A percentile compares a stretch with the other conserved stretches of the same genome.
Evolutionary conservation across 1,140 invertebrate species (phyloP).

Genomic region (Piezodorus guildinii): DNA sequence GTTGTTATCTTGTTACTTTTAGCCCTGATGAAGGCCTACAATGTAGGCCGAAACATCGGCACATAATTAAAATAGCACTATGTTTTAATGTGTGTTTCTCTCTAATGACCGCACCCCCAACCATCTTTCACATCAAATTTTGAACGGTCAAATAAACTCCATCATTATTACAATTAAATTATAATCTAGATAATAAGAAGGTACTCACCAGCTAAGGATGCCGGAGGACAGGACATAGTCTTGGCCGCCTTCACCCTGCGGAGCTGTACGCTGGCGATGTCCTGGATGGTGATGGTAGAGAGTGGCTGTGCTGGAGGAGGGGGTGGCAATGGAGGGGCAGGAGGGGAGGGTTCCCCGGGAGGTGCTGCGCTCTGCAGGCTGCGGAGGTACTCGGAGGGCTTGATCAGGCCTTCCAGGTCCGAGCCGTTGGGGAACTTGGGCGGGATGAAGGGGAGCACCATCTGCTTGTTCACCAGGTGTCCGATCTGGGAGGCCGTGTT

Average conservation of each 20-base stretch:
- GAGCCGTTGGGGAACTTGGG: conserved; percentile 60
- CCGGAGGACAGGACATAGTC: conserved; percentile 57
- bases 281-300: conserved; percentile 72
- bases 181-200: no score
- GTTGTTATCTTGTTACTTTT: no score
- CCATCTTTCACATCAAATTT: no score
- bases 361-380: conserved; percentile 50
- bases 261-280: conserved; percentile 69
- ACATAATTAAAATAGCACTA: no score
- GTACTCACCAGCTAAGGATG: conserved; percentile 20
- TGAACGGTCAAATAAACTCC: no score
- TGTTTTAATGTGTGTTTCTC: no score
- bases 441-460: conserved; percentile 74
- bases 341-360: conserved; percentile 42
- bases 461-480: conserved; percentile 67
- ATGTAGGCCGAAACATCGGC: no score
- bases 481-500: conserved; percentile 24
- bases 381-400: conserved; percentile 80
- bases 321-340: conserved; percentile 41
- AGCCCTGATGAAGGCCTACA: no score
- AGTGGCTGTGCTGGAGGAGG: conserved; percentile 42
- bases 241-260: conserved; percentile 64
- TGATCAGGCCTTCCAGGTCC: conserved; percentile 68
- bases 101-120: no score
- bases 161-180: no score